Conservation (phyloP, 2,888 invertebrate genomes). For the Dexiosoma caninum region DNA sequence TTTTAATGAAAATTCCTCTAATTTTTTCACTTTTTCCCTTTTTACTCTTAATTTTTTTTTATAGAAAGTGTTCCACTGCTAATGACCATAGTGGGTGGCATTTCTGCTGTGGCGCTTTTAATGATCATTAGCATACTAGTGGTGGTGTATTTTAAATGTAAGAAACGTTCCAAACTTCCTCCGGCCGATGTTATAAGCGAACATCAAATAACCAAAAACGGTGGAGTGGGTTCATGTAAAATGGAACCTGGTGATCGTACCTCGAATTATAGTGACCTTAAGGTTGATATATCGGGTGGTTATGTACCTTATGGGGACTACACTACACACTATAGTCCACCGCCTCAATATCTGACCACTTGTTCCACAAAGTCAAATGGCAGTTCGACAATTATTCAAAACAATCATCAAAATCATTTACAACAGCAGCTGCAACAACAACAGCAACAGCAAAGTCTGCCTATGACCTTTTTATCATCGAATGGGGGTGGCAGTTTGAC, state of each 20-base stretch:
- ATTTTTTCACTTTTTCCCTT: neutral
- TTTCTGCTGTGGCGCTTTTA: conserved; percentile 89
- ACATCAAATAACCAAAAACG: conserved; percentile 78
- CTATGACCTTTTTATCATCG: conserved; percentile 76
- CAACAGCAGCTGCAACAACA: conserved; percentile 73
- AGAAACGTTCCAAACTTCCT: conserved; percentile 75
- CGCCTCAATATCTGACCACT: conserved; percentile 79
- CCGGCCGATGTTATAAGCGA: conserved; percentile 78
- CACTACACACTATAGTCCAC: conserved; percentile 92
- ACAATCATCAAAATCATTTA: conserved; percentile 74
- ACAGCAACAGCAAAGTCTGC: conserved; percentile 71
- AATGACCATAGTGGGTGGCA: conserved; percentile 87
- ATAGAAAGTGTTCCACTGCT: conserved; percentile 88
- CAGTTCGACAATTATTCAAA: conserved; percentile 74
- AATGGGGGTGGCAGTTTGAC: conserved; percentile 74
- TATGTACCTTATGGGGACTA: conserved; percentile 89
- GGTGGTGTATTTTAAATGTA: conserved; percentile 85
- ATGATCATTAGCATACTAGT: conserved; percentile 89
- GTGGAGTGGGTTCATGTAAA: conserved; percentile 78
- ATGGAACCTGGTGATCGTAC: conserved; percentile 86
- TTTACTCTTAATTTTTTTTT: neutral
- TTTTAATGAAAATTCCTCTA: too few relatives aligned
- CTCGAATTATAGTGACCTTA: conserved; percentile 94
- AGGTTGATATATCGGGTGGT: conserved; percentile 89
- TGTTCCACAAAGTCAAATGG: conserved; percentile 76